Evolutionary conservation across 2,797 vertebrate genomes (phyloP).

Genomic region (Pseudotriccus pelzelni): DNA sequence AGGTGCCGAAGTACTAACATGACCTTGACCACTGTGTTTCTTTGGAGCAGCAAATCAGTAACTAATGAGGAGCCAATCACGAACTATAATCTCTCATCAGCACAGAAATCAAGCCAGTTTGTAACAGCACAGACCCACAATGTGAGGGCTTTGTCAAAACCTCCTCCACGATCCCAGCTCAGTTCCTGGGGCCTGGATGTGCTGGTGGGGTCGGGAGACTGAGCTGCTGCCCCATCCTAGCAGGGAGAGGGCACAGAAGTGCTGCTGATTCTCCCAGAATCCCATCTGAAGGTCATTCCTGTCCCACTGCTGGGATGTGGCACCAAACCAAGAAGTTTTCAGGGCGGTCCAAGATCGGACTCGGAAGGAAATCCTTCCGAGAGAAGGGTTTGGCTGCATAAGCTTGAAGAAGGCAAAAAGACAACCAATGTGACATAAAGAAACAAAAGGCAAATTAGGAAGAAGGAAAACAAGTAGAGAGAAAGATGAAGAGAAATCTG

Average conservation of each 20-base stretch:
- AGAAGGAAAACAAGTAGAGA: too few relatives aligned
- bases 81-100: neutral
- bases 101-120: neutral
- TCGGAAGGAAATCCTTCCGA: neutral
- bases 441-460: neutral
- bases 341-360: accelerated
- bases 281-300: neutral
- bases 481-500: neutral
- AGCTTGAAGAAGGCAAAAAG: neutral
- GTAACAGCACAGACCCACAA: neutral
- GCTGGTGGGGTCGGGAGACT: neutral
- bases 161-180: neutral
- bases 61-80: neutral
- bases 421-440: neutral
- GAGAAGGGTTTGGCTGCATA: neutral
- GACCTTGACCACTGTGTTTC: accelerated
- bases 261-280: neutral
- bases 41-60: neutral
- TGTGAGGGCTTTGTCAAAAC: too few relatives aligned
- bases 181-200: neutral
- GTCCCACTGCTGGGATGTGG: neutral
- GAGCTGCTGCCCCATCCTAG: neutral
- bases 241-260: accelerated
- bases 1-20: neutral
- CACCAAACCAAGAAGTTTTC: neutral